These are phyloP conservation scores for Reticulitermes lucifugus DNA, from an alignment of 2,888 invertebrate genomes.

Conservation along the genomic window DNA sequence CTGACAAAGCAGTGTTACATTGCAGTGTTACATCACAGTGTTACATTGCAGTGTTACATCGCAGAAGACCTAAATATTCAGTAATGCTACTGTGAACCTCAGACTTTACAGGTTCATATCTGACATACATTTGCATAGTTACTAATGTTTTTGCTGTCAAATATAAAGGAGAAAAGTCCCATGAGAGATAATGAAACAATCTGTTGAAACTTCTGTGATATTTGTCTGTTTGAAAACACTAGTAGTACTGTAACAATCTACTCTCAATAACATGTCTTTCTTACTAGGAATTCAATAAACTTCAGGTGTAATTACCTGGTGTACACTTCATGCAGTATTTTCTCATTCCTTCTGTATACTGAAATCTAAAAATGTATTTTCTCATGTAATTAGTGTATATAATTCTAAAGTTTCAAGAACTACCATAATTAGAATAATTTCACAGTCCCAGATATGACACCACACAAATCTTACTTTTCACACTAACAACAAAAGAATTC, in stretches of 20 bases:
- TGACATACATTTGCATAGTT: not conserved
- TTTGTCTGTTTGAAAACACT: not conserved
- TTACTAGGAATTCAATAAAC: conserved; percentile 4
- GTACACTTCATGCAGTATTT: not conserved
- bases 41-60: no score
- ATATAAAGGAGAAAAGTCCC: not conserved
- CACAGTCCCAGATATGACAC: conserved; percentile 5
- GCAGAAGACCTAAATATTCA: no score
- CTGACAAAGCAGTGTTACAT: no score
- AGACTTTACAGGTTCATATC: no score
- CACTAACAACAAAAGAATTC: not conserved
- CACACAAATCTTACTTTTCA: not conserved
- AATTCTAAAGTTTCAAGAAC: not conserved
- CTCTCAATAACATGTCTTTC: not conserved
- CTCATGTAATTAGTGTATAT: conserved; percentile 5
- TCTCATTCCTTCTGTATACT: not conserved
- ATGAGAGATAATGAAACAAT: not conserved
- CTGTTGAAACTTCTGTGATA: not conserved
- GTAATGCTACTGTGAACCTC: no score
- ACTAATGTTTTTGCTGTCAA: not conserved
- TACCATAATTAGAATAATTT: not conserved
- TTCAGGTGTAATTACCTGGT: not conserved
- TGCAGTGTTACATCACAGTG: no score
- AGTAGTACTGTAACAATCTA: conserved; percentile 7
- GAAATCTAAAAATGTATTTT: not conserved